A percentile compares a stretch with the other conserved stretches of the same genome.
phyloP scores from a whole-genome alignment of 2,888 invertebrate genomes.

The Maniola hyperantus region DNA sequence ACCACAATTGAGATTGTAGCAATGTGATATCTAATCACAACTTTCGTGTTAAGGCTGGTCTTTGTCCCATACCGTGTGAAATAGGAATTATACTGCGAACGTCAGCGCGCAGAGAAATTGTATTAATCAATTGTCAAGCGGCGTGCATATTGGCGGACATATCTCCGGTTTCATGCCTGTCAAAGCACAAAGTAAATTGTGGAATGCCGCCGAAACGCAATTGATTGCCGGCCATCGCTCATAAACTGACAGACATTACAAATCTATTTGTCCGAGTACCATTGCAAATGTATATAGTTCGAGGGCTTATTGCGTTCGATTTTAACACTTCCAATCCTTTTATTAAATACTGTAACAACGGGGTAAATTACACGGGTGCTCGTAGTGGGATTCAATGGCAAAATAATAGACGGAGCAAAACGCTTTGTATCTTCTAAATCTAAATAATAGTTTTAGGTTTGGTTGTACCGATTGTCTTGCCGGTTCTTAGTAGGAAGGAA shows the following conservation, averaged over 20 bases:
- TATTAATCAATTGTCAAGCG: constrained; percentile 79
- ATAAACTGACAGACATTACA: constrained; percentile 38
- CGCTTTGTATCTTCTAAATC: too few relatives aligned
- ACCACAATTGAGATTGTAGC: too few relatives aligned
- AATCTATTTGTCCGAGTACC: constrained; percentile 31
- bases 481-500: too few relatives aligned
- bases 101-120: constrained; percentile 68
- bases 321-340: neutral
- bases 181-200: constrained; percentile 56
- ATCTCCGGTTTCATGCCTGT: constrained; percentile 54
- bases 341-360: neutral
- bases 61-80: neutral
- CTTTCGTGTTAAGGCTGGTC: too few relatives aligned
- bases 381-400: too few relatives aligned
- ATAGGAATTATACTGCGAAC: constrained; percentile 48
- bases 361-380: too few relatives aligned
- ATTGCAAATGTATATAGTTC: constrained; percentile 19
- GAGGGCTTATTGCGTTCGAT: constrained; percentile 6
- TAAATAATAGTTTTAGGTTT: too few relatives aligned
- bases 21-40: too few relatives aligned
- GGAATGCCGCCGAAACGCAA: constrained; percentile 40
- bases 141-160: constrained; percentile 54
- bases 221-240: constrained; percentile 37
- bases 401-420: too few relatives aligned
- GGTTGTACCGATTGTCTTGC: too few relatives aligned